Evolutionary conservation across 2,113 vertebrate species (phyloP).

Genomic region (Halichoerus grypus): DNA sequence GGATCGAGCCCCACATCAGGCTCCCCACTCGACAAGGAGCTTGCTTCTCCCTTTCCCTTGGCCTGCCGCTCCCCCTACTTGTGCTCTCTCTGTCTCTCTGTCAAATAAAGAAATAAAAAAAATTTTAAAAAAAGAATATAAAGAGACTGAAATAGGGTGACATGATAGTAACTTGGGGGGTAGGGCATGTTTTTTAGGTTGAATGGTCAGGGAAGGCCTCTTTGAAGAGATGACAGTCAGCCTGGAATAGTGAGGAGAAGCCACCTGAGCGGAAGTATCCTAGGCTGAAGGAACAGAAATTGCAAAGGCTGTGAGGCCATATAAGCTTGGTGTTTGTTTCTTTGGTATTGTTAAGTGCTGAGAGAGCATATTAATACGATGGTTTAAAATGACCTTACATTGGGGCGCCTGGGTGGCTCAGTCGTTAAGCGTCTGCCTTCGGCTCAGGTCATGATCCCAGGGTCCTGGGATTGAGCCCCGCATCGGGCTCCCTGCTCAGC

Average conservation of each 20-base stretch:
- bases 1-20: no score
- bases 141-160: background rate
- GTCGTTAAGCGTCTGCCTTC: no score
- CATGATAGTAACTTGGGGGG: background rate
- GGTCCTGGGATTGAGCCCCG: no score
- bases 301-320: background rate
- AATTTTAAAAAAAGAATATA: background rate
- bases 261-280: background rate
- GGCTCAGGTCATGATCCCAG: no score
- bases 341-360: background rate
- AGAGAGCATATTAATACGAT: background rate
- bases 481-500: no score
- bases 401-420: background rate
- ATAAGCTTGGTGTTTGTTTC: no score
- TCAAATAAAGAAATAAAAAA: no score
- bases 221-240: background rate
- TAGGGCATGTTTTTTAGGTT: background rate
- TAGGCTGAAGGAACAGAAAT: background rate
- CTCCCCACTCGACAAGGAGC: no score
- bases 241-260: background rate
- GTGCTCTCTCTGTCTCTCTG: no score
- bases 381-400: background rate
- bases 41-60: no score
- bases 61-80: no score
- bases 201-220: background rate